Percentiles rank a stretch among this genome's conserved stretches.
These are phyloP conservation scores for Petrocephalus zakoni DNA, from an alignment of 2,113 vertebrate species.

Conservation along the genomic window DNA sequence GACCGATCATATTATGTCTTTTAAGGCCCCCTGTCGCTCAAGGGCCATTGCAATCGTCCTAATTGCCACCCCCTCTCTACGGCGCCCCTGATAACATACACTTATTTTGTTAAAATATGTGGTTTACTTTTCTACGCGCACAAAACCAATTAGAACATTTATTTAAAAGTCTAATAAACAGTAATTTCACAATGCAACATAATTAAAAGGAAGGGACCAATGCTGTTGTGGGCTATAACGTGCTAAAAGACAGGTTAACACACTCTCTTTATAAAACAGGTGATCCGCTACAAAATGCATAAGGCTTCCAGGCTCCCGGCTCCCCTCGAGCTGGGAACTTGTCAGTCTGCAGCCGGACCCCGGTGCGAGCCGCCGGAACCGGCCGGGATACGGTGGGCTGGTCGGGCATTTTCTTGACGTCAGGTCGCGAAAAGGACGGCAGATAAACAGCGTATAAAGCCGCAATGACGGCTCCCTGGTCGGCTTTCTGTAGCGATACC, in stretches of 20 bases:
- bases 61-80: no score
- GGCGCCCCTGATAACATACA: background rate
- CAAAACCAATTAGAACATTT: background rate
- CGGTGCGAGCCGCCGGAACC: conserved; percentile 32
- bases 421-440: conserved; percentile 41
- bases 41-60: no score
- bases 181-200: background rate
- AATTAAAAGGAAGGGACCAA: background rate
- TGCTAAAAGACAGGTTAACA: background rate
- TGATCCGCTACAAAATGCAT: background rate
- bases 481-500: background rate
- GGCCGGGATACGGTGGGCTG: conserved; percentile 28
- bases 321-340: background rate
- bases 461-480: conserved; percentile 22
- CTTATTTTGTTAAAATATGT: background rate
- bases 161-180: background rate
- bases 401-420: conserved; percentile 57
- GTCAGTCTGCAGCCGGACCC: background rate
- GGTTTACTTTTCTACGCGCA: background rate
- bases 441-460: conserved; percentile 54
- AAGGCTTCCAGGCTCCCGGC: background rate
- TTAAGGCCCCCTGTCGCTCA: no score
- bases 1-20: no score
- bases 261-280: background rate
- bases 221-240: background rate